Evolutionary conservation across 92 coral and sea anemone genomes (phyloP), one percentile per base, ranked within the genome.

Genomic region (Palythoa grandiflora): DNA sequence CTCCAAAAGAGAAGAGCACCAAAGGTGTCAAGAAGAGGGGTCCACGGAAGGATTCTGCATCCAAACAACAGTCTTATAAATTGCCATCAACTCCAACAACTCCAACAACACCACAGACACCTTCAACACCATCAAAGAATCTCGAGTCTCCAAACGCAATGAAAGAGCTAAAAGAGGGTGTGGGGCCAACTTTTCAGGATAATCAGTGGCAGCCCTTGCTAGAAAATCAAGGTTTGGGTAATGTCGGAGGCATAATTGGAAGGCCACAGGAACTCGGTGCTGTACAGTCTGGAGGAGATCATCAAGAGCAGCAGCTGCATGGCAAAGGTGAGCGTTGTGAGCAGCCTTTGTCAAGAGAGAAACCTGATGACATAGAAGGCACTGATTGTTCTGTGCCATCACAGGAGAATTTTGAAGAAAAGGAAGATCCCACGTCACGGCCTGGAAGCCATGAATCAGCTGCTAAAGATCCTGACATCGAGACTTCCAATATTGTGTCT

Each of bases 31-130:
- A 81, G 75, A 81, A 81, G 21, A 65, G 86, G 71, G 73, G 73
- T 35, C 61, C 75, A 81, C 68, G 61, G 44, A 81, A 81, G 35
- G 75, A 81, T 47, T 40, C 60, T 16, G 38, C 39, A 6, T 68
- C 86, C 1, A 81, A 68, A 81, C n/a, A 14, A 19, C 38, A 51
- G 78, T 60, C 87, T 52, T 40, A 84, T n/a, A 81, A 59, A 50
- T 51, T 91, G 80, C 71, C 90, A 37, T 70, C 89, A 80, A 68
- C 85, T 52, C 79, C 89, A 51, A 70, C 86, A 77, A 80, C 84
- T 73, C 66, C 90, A 11, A 73, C 92, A 52, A 80, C 93, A 70
- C 75, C 88, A 5, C 66, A 81, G 16, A 66, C 88, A 52, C 78
- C 92, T 28, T 19, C 88, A 75, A 44, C 84, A 53, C 65, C 83